These are phyloP conservation scores for Perithous albicinctus DNA, from an alignment of 2,888 invertebrate species.

Conservation along the genomic window DNA sequence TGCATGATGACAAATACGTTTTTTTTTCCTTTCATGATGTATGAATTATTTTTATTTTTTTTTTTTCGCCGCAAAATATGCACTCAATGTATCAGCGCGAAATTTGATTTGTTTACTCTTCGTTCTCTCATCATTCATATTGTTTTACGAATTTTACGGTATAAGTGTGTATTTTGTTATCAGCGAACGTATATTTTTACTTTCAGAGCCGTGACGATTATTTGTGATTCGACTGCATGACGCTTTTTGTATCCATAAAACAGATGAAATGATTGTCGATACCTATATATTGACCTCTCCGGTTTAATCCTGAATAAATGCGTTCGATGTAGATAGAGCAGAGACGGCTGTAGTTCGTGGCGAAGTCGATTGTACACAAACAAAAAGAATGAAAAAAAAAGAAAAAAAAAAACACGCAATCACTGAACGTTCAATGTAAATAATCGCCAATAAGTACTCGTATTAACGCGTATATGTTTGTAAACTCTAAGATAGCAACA, in stretches of 20 bases:
- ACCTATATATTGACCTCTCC: not conserved
- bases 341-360: slow-evolving; percentile 37
- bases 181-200: not conserved
- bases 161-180: not conserved
- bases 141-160: not conserved
- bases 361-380: slow-evolving; percentile 62
- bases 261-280: slow-evolving; percentile 5
- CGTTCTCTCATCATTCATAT: not conserved
- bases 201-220: not conserved
- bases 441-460: slow-evolving; percentile 80
- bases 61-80: slow-evolving; percentile 13
- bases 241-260: slow-evolving; percentile 26
- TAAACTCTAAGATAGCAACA: slow-evolving; percentile 75
- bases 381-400: slow-evolving; percentile 29
- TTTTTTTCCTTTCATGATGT: not conserved
- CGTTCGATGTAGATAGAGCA: slow-evolving; percentile 75
- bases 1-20: slow-evolving; percentile 1
- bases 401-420: slow-evolving; percentile 67
- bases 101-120: slow-evolving; percentile 7
- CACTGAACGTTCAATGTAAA: slow-evolving; percentile 78
- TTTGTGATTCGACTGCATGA: slow-evolving; percentile 8
- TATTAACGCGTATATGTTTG: slow-evolving; percentile 78
- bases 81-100: slow-evolving; percentile 24
- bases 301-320: slow-evolving; percentile 53
- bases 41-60: slow-evolving; percentile 7